A percentile compares a stretch with the other conserved stretches of the same genome.
phyloP scores from a whole-genome alignment of 2,113 vertebrate species.

The Nothoprocta pentlandii region DNA sequence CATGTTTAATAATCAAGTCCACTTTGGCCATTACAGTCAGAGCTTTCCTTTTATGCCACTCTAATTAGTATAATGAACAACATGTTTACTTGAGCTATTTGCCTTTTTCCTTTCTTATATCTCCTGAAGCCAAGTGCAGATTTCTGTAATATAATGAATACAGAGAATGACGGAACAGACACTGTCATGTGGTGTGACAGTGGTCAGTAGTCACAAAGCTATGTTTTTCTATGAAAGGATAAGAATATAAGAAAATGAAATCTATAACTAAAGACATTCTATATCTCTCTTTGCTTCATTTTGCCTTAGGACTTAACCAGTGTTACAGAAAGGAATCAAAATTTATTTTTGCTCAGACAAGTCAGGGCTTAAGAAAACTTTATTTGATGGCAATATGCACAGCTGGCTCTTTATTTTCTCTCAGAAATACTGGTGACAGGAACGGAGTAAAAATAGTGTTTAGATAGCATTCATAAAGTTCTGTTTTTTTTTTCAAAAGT shows the following conservation, averaged over 20 bases:
- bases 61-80: fast-evolving
- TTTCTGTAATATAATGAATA: neutral
- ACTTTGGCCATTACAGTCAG: neutral
- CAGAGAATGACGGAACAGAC: neutral
- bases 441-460: neutral
- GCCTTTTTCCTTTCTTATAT: neutral
- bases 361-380: too few relatives aligned
- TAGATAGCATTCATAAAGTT: neutral
- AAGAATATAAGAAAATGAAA: neutral
- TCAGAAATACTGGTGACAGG: neutral
- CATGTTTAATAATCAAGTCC: neutral
- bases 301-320: neutral
- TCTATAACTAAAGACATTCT: neutral
- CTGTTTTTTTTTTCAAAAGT: neutral
- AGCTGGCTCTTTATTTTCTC: neutral
- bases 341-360: neutral
- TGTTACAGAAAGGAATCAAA: neutral
- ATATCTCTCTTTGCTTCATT: neutral
- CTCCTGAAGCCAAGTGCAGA: neutral
- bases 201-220: neutral
- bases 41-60: neutral
- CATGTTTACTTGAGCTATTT: neutral
- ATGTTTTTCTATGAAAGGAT: neutral
- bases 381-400: neutral
- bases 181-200: too few relatives aligned